Conservation (phyloP, 2,113 vertebrate species). For the Boulengeromyrus knoepffleri region DNA sequence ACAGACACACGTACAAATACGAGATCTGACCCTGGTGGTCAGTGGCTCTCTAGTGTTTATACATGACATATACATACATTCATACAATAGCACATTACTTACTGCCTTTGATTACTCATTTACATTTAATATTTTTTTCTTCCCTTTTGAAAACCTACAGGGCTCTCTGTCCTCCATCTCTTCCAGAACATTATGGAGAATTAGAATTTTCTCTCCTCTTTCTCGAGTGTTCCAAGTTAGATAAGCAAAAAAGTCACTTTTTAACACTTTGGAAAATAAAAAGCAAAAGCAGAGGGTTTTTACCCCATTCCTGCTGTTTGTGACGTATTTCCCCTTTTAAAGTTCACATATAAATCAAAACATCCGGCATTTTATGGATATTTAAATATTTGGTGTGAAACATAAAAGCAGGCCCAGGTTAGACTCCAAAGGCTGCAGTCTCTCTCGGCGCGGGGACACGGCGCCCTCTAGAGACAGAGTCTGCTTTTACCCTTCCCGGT, state of each 20-base stretch:
- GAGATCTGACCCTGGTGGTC: not conserved
- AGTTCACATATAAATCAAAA: not conserved
- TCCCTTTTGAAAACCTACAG: not conserved
- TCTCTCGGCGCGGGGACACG: not conserved
- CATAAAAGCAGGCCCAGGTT: no score
- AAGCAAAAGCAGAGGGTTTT: not conserved
- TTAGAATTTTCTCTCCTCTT: not conserved
- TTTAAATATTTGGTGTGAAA: not conserved
- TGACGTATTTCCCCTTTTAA: not conserved
- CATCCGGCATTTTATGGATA: not conserved
- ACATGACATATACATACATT: not conserved
- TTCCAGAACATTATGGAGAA: not conserved
- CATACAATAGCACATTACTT: not conserved
- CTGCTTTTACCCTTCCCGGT: not conserved
- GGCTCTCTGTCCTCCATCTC: not conserved
- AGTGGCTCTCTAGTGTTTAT: not conserved
- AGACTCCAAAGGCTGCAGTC: not conserved
- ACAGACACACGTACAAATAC: not conserved
- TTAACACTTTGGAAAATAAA: not conserved
- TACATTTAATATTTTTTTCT: not conserved
- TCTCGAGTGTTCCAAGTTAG: not conserved
- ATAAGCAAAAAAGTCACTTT: not conserved
- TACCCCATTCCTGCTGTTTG: not conserved
- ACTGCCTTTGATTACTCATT: not conserved
- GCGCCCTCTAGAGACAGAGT: not conserved